phyloP scores from a whole-genome alignment of 2,113 vertebrate genomes.

The Cottus gobio region DNA sequence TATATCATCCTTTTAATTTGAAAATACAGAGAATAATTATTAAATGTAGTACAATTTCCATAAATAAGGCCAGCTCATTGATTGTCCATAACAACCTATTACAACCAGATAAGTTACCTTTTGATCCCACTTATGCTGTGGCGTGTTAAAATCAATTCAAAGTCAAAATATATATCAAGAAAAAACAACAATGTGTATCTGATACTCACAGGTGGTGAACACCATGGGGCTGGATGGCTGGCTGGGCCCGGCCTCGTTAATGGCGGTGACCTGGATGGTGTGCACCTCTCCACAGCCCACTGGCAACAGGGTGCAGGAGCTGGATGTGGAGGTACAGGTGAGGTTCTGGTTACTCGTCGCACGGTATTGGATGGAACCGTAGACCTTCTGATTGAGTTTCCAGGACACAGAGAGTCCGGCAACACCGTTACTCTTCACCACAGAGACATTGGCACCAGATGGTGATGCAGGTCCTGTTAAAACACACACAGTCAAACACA shows the following conservation, averaged over 20 bases:
- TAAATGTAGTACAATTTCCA: background rate
- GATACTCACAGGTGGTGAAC: conserved; percentile 85
- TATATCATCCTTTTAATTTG: background rate
- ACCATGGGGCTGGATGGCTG: conserved; percentile 73
- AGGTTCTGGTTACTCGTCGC: conserved; percentile 73
- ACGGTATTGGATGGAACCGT: conserved; percentile 81
- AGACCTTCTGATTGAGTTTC: conserved; percentile 38
- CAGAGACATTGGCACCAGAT: conserved; percentile 47
- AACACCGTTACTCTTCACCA: conserved; percentile 21
- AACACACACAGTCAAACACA: background rate
- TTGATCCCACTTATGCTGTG: background rate
- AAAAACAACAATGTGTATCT: background rate
- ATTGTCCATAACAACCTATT: background rate
- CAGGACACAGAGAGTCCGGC: conserved; percentile 84
- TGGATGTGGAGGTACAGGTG: conserved; percentile 81
- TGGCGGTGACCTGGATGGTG: conserved; percentile 81
- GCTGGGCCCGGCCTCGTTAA: conserved; percentile 87
- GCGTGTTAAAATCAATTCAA: background rate
- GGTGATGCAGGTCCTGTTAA: conserved; percentile 75
- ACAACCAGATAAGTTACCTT: background rate
- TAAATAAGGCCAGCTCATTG: background rate
- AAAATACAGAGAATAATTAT: background rate
- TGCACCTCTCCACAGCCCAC: conserved; percentile 86
- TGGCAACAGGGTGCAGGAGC: conserved; percentile 80
- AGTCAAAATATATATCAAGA: background rate